Percentiles rank a stretch among this genome's conserved stretches.
These are phyloP conservation scores for Charaxes varanes DNA, from an alignment of 1,140 invertebrate genomes.

Conservation along the genomic window DNA sequence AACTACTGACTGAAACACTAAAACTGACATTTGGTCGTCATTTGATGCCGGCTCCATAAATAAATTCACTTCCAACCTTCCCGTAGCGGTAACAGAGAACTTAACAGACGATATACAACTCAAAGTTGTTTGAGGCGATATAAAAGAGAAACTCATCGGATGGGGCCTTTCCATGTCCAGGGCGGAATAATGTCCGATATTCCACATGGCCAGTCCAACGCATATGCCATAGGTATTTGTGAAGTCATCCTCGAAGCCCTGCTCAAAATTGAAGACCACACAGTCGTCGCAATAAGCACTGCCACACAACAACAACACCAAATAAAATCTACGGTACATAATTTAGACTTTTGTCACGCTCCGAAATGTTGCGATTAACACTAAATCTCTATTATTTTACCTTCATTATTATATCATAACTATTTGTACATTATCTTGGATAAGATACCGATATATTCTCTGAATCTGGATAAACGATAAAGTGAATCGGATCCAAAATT, in stretches of 20 bases:
- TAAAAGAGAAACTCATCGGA: not conserved
- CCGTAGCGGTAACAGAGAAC: not conserved
- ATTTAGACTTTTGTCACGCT: not conserved
- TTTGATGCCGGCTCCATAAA: not conserved
- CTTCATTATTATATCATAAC: slow-evolving; percentile 17
- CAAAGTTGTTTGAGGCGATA: not conserved
- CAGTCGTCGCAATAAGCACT: too few relatives aligned
- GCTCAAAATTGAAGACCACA: slow-evolving; percentile 5
- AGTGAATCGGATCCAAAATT: slow-evolving; percentile 5
- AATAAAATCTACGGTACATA: too few relatives aligned
- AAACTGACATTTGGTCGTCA: not conserved
- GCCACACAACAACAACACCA: too few relatives aligned
- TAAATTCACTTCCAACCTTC: not conserved
- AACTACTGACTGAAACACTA: not conserved
- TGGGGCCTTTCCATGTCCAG: not conserved
- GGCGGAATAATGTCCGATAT: not conserved
- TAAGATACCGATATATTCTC: slow-evolving; percentile 24
- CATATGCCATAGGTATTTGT: slow-evolving; percentile 2
- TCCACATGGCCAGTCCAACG: not conserved
- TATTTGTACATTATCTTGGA: slow-evolving; percentile 21
- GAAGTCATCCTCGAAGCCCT: not conserved
- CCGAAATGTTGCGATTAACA: slow-evolving; percentile 8
- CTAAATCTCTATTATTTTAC: slow-evolving; percentile 10
- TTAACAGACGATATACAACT: slow-evolving; percentile 4
- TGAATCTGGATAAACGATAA: slow-evolving; percentile 18